A percentile compares a stretch with the other conserved stretches of the same genome.
Evolutionary conservation across 2,113 vertebrate species (phyloP).

Genomic region (Alligator mississippiensis): DNA sequence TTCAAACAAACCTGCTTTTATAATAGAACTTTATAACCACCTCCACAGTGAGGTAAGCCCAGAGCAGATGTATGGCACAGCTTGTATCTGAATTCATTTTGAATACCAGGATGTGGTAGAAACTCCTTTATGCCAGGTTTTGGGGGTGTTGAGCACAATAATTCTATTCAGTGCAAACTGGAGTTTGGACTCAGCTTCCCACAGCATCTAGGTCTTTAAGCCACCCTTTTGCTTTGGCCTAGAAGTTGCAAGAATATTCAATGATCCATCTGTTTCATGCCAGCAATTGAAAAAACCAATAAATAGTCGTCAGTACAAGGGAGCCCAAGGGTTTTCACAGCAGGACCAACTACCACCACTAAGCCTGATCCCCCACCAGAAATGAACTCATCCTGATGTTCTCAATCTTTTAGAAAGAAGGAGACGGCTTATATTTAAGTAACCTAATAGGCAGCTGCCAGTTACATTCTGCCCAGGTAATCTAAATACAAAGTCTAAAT

Average conservation of each 20-base stretch:
- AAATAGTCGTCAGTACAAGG: neutral
- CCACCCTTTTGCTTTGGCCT: constrained; percentile 4
- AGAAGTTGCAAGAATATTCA: constrained; percentile 14
- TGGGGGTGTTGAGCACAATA: neutral
- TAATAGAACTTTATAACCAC: neutral
- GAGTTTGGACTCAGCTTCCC: neutral
- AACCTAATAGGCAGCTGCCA: constrained; percentile 25
- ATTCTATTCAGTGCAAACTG: neutral
- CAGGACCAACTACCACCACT: neutral
- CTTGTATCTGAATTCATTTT: neutral
- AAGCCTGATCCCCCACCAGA: neutral
- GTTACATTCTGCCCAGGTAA: neutral
- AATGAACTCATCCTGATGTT: neutral
- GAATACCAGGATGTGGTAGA: neutral
- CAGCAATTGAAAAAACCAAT: constrained; percentile 5
- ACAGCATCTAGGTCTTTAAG: neutral
- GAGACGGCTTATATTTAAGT: neutral
- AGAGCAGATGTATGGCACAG: neutral
- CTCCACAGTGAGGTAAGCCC: neutral
- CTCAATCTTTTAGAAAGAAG: constrained; percentile 3
- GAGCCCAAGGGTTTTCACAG: neutral
- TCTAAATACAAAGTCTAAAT: neutral
- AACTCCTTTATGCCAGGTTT: neutral
- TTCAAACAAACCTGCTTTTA: neutral
- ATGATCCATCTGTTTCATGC: neutral